Evolutionary conservation across 2,797 vertebrate species (phyloP), one percentile per base, ranked within the genome.

Genomic region (Parauchenoglanis ngamensis): DNA sequence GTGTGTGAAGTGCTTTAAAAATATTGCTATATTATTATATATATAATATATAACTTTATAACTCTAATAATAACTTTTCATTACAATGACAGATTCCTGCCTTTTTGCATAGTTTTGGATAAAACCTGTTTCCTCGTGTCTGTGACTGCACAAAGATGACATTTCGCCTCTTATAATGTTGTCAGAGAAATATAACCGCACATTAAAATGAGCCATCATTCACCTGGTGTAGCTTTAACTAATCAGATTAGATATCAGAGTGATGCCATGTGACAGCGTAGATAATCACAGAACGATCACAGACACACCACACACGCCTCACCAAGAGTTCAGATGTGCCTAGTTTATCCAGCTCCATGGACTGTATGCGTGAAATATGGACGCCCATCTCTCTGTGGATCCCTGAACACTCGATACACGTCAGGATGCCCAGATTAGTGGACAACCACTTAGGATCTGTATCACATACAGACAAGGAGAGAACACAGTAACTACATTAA

Each of bases 271-370:
- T 54, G 68, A 40, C 6, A 0, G 7, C 0, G 7, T 11, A 52
- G 13, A 65, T 46, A 28, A 63, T 13, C 11, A 4, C 72, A 49
- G 46, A 76, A 54, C 1, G 21, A 19, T 31, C 2, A 79, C 21
- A 40, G 8, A 77, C 1, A n/a, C 65, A 44, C 54, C 35, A 67
- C 25, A 31, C 10, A 57, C 4, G 78, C 91, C 92, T 96, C 92
- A 97, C 97, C 97, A 97, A 96, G 95, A 97, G 96, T 95, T 97
- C 97, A 91, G 97, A 97, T 35, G 97, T 97, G 91, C 96, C 97
- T 93, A 97, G 94, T 93, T 97, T 97, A 93, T 97, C 97, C 91
- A 97, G 94, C 92, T 97, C 96, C 95, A 97, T 94, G 92, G 97
- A 97, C 88, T 97, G 97, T 90, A 97, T 97, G 83, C 97, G 96